These are phyloP conservation scores for Aplodontia rufa DNA, from an alignment of 2,113 vertebrate species.

Conservation along the genomic window DNA sequence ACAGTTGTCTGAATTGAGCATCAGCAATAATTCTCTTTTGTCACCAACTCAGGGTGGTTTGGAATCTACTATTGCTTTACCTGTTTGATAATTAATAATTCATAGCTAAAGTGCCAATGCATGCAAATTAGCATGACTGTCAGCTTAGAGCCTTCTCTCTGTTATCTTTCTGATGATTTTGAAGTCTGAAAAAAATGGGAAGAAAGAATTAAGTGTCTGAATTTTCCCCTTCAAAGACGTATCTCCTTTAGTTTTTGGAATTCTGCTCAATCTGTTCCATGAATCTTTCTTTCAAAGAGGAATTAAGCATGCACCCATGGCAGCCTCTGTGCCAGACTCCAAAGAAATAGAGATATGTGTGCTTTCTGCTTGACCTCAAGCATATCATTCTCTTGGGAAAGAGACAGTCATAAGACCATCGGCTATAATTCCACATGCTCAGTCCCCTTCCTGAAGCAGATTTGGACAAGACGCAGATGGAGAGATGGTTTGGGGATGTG, in stretches of 20 bases:
- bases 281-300: background rate
- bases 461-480: background rate
- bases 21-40: constrained; percentile 35
- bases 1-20: background rate
- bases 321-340: background rate
- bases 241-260: background rate
- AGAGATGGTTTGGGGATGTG: background rate
- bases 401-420: background rate
- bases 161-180: background rate
- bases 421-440: background rate
- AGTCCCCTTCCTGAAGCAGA: accelerated
- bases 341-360: background rate
- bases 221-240: background rate
- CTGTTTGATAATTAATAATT: constrained; percentile 66
- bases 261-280: background rate
- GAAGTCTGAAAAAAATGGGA: constrained; percentile 23
- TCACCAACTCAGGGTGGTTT: background rate
- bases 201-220: background rate
- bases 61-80: background rate
- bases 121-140: background rate
- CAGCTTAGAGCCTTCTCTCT: background rate
- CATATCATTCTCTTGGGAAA: background rate
- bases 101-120: constrained; percentile 48
- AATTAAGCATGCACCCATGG: background rate
- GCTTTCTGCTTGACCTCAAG: background rate